These are phyloP conservation scores for Rattus norvegicus DNA, from an alignment of 2,113 vertebrate genomes.

Conservation along the genomic window GRCr8 NC_086025.1:101140501-101141000, in stretches of 20 bases:
- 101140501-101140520: background rate
- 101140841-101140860: background rate
- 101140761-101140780: background rate
- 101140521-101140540: too few species aligned
- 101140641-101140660: background rate
- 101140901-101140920: background rate
- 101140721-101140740: background rate
- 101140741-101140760: too few species aligned
- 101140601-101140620: background rate
- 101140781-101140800: background rate
- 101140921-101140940: background rate
- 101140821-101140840: background rate
- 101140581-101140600: too few species aligned
- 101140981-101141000: background rate
- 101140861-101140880: background rate
- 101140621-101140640: background rate
- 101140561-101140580: background rate
- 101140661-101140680: background rate
- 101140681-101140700: background rate
- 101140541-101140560: too few species aligned
- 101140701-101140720: too few species aligned
- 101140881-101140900: too few species aligned
- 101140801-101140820: background rate
- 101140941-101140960: background rate
- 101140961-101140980: background rate